phyloP scores from a whole-genome alignment of 2,888 invertebrate species.

The Agrochola circellaris region DNA sequence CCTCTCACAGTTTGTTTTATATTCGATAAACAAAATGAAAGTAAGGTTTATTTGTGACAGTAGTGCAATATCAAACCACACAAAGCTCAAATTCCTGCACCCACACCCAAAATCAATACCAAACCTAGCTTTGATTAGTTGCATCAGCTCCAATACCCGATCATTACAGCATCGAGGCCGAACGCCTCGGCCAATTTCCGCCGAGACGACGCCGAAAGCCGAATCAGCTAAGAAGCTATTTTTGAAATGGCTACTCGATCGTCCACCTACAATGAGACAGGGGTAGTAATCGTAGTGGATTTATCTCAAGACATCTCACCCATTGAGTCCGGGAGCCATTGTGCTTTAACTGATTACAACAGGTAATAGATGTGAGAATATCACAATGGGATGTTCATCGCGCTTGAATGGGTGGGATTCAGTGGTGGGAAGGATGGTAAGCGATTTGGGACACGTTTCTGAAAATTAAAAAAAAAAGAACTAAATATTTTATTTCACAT shows the following conservation, averaged over 20 bases:
- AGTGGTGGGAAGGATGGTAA: constrained; percentile 11
- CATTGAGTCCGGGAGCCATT: constrained; percentile 83
- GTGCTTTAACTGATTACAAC: constrained; percentile 84
- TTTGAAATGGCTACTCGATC: constrained; percentile 73
- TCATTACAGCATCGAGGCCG: constrained; percentile 48
- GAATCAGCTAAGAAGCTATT: constrained; percentile 68
- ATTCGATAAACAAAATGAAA: not conserved
- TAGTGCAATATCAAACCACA: too few relatives aligned
- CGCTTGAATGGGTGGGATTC: constrained; percentile 47
- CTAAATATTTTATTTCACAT: too few relatives aligned
- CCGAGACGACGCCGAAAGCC: constrained; percentile 33
- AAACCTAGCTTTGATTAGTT: constrained; percentile 55
- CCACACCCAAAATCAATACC: constrained; percentile 48
- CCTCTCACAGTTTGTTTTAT: not conserved
- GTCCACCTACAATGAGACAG: constrained; percentile 64
- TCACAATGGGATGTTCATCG: constrained; percentile 78
- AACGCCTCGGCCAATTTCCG: constrained; percentile 62
- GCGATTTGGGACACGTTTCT: not conserved
- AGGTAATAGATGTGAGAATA: constrained; percentile 84
- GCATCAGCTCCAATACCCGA: constrained; percentile 50
- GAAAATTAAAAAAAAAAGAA: too few relatives aligned
- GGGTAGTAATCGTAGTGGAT: constrained; percentile 69
- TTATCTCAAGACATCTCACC: constrained; percentile 84
- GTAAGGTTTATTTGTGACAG: not conserved
- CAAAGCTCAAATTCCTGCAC: constrained; percentile 2